These are phyloP conservation scores for Oplegnathus fasciatus DNA, from an alignment of 2,113 vertebrate species.

Conservation along the genomic window DNA sequence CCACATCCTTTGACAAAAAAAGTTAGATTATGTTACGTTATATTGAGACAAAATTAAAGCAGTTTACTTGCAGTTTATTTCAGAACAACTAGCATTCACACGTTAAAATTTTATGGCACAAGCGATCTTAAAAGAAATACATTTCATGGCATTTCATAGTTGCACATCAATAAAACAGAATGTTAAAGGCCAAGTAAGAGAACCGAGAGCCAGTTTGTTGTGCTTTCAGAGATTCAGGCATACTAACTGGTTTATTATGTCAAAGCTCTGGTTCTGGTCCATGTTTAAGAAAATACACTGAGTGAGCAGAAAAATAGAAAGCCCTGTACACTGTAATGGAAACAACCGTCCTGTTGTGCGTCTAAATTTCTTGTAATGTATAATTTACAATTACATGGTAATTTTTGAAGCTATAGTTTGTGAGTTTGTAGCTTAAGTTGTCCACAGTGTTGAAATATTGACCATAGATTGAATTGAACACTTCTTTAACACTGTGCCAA, in stretches of 20 bases:
- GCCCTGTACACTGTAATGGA: neutral
- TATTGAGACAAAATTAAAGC: neutral
- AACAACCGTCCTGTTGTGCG: neutral
- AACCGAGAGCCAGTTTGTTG: conserved; percentile 15
- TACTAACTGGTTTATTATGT: neutral
- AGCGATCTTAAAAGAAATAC: neutral
- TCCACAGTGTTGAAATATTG: neutral
- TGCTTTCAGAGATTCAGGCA: conserved; percentile 21
- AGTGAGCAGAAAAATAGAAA: neutral
- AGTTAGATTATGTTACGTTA: no score
- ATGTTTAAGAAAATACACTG: neutral
- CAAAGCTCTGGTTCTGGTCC: neutral
- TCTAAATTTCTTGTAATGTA: neutral
- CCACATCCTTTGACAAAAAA: no score
- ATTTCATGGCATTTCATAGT: conserved; percentile 18
- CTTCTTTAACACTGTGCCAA: neutral
- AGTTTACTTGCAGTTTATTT: conserved; percentile 24
- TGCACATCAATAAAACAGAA: neutral
- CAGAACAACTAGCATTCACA: neutral
- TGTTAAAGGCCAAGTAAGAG: conserved; percentile 4
- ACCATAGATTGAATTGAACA: neutral
- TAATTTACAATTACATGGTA: neutral
- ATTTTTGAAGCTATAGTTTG: neutral
- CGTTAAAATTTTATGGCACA: conserved; percentile 24
- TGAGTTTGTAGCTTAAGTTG: neutral